Evolutionary conservation across 2,113 vertebrate genomes (phyloP), one percentile per base, ranked within the genome.

Genomic region (Nematolebias whitei): DNA sequence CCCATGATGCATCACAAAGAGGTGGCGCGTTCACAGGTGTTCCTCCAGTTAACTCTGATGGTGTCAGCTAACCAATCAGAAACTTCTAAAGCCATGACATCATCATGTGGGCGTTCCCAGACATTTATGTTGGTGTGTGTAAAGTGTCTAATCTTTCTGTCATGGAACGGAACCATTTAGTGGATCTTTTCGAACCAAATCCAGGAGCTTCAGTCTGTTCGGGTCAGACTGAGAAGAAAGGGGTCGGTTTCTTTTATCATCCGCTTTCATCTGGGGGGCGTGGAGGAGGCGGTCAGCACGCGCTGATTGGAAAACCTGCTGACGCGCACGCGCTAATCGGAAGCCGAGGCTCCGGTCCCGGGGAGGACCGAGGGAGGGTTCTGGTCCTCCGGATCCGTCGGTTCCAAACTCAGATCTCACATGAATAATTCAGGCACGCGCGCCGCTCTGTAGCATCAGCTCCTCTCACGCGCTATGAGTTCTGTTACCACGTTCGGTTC

Each of bases 371-470:
- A 8, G 32, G 82, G 79, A 77, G 83, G 80, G 80, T 64, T 76
- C 87, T 35, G 40, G 59, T 70, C 64, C 72, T 78, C 78, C 3
- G 29, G 76, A 92, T 91, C 89, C 93, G 93, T 80, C 93, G 94
- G 93, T 92, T 92, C 86, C 70, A 86, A 85, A 93, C 92, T 92
- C 87, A 91, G 88, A 89, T 88, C 90, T 85, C 92, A 90, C 90
- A 88, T 94, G 93, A 94, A 93, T 93, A 94, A 93, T 93, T 92
- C 87, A 95, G 66, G 92, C 26, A 7, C 87, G 92, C 89, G 92
- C 89, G 89, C 87, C 88, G 87, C 87, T 80, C 82, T 80, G 71
- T 88, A 87, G 91, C 90, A 90, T 87, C 89, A 91, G 80, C 79
- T 79, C 82, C 88, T 73, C 54, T 51, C 71, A 74, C 79, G 88